Evolutionary conservation across 1,140 invertebrate species (phyloP), one percentile per base, ranked within the genome.

Genomic region (Aphaenogaster floridana): DNA sequence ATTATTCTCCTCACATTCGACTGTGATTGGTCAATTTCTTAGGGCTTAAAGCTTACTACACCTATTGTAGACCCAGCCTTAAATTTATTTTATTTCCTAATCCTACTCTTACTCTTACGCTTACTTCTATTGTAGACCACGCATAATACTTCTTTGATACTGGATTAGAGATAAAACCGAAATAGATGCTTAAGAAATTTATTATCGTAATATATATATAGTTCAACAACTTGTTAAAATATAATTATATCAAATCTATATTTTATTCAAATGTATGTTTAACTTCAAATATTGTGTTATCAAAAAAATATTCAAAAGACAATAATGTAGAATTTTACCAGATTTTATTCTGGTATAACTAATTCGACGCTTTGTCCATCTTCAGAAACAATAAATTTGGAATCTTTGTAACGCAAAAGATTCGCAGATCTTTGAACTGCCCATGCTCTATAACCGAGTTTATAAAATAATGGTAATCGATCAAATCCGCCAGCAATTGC

Each of bases 121-220:
- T 21, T 21, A 21, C 21, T 21, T 21, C 21, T 21, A 21, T 21
- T 21, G 21, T 21, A 21, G 21, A 21, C 21, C 0, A 21, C 21
- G 21, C 21, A 0, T 21, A 0, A 72, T 91, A 6, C 78, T 71
- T 48, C 91, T 95, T 3, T 88, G 88, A n/a, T 66, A 92, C 39
- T 96, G 96, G 96, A 91, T 94, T 28, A 90, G 17, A 54, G 52
- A 48, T 28, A 83, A 81, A 45, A 89, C 1, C 13, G 34, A 11
- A 63, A 59, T 63, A 1, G 11, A 74, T n/a, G 9, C 4, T 57
- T 59, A 36, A 85, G 13, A 63, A 4, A 48, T 8, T 63, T 63
- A 74, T 74, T 28, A 28, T 28, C 1, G 17, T 45, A 77, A 45
- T 13, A 2, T 45, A 48, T 28, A 28, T 28, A 28, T 28, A 28